These are phyloP conservation scores for Zygogramma bicolorata DNA, from an alignment of 2,888 invertebrate genomes.

Conservation along the genomic window DNA sequence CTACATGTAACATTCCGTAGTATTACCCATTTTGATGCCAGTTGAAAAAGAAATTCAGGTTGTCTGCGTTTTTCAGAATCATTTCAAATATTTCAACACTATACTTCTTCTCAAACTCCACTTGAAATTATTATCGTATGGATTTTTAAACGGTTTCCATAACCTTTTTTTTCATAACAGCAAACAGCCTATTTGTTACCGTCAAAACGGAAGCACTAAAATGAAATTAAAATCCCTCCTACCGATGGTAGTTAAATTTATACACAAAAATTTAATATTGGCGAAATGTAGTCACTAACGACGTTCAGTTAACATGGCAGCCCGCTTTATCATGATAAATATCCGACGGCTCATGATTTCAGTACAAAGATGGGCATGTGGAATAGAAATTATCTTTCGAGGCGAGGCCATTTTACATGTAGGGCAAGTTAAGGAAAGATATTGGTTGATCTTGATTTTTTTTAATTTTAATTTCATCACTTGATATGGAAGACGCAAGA, in stretches of 20 bases:
- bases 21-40: no score
- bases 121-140: no score
- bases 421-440: not conserved
- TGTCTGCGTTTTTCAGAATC: no score
- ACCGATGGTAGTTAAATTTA: constrained; percentile 21
- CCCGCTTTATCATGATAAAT: constrained; percentile 21
- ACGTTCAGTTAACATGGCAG: constrained; percentile 25
- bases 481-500: no score
- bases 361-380: not conserved
- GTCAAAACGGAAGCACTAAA: constrained; percentile 17
- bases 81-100: no score
- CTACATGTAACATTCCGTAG: no score
- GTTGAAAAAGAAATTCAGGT: no score
- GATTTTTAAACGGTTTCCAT: no score
- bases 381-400: not conserved
- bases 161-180: no score
- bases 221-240: constrained; percentile 28
- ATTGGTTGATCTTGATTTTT: no score
- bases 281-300: constrained; percentile 12
- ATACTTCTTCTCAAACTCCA: no score
- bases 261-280: constrained; percentile 32
- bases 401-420: not conserved
- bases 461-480: no score
- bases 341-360: not conserved
- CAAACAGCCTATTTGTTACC: not conserved